phyloP scores from a whole-genome alignment of 1,140 invertebrate species.

The Chrysoperla carnea region DNA sequence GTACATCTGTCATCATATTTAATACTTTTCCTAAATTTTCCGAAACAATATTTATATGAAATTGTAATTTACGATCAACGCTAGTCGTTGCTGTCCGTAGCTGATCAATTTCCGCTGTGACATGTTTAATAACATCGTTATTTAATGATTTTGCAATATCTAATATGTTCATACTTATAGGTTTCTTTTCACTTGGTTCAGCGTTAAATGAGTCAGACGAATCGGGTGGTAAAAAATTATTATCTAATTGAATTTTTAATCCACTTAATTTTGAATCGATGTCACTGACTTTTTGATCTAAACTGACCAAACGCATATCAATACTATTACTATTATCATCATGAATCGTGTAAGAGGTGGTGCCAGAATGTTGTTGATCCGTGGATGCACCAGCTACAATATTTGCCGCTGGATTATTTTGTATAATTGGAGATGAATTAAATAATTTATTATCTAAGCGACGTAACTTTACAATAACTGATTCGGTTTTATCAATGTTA shows the following conservation, averaged over 20 bases:
- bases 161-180: slow-evolving; percentile 57
- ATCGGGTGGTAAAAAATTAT: slow-evolving; percentile 56
- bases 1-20: slow-evolving; percentile 59
- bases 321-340: slow-evolving; percentile 24
- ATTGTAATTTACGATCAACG: slow-evolving; percentile 66
- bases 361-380: slow-evolving; percentile 11
- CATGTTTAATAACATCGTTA: slow-evolving; percentile 54
- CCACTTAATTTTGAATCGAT: slow-evolving; percentile 61
- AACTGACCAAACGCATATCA: slow-evolving; percentile 41
- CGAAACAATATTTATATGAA: slow-evolving; percentile 65
- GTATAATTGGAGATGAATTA: slow-evolving; percentile 20
- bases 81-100: slow-evolving; percentile 52
- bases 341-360: slow-evolving; percentile 1
- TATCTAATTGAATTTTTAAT: slow-evolving; percentile 64
- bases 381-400: slow-evolving; percentile 11
- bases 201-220: slow-evolving; percentile 66
- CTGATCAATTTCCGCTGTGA: slow-evolving; percentile 55
- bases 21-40: slow-evolving; percentile 61
- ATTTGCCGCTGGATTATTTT: slow-evolving; percentile 9
- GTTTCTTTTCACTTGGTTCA: slow-evolving; percentile 69
- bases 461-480: slow-evolving; percentile 53
- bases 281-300: slow-evolving; percentile 64
- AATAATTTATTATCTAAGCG: slow-evolving; percentile 54
- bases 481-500: slow-evolving; percentile 68
- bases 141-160: slow-evolving; percentile 64